Percentiles rank a stretch among this genome's conserved stretches.
Conservation (phyloP, 2,113 vertebrate species). For the Raja brachyura region DNA sequence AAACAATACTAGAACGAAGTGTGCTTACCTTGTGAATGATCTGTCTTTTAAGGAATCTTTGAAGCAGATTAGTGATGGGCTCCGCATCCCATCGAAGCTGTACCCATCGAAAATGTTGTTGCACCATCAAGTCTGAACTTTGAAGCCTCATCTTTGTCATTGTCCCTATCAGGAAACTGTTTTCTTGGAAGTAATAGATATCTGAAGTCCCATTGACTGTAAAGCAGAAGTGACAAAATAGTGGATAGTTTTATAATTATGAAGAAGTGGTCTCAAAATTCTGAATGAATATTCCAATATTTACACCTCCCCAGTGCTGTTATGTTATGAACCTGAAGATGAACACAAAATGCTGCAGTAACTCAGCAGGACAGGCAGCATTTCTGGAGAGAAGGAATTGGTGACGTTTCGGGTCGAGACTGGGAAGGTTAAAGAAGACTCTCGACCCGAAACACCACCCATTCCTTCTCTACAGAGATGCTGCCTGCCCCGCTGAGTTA, state of each 20-base stretch:
- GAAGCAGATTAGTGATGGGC: slow-evolving; percentile 76
- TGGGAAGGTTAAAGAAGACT: too few relatives aligned
- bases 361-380: too few relatives aligned
- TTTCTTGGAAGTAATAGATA: slow-evolving; percentile 72
- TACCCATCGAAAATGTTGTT: slow-evolving; percentile 94
- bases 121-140: slow-evolving; percentile 76
- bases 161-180: slow-evolving; percentile 80
- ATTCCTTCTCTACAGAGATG: too few relatives aligned
- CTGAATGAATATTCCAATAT: background rate
- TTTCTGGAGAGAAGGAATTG: too few relatives aligned
- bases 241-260: background rate
- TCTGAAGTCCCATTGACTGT: slow-evolving; percentile 62
- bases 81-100: slow-evolving; percentile 87
- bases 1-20: background rate
- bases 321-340: too few relatives aligned
- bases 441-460: too few relatives aligned
- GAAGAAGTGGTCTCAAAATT: background rate
- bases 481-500: too few relatives aligned
- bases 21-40: slow-evolving; percentile 71
- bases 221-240: slow-evolving; percentile 40
- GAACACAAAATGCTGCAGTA: too few relatives aligned
- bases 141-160: slow-evolving; percentile 77
- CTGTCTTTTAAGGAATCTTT: slow-evolving; percentile 74
- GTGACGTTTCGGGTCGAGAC: too few relatives aligned
- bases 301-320: background rate